Conservation (phyloP, 2,113 vertebrate genomes). For the Oceanites oceanicus region DNA sequence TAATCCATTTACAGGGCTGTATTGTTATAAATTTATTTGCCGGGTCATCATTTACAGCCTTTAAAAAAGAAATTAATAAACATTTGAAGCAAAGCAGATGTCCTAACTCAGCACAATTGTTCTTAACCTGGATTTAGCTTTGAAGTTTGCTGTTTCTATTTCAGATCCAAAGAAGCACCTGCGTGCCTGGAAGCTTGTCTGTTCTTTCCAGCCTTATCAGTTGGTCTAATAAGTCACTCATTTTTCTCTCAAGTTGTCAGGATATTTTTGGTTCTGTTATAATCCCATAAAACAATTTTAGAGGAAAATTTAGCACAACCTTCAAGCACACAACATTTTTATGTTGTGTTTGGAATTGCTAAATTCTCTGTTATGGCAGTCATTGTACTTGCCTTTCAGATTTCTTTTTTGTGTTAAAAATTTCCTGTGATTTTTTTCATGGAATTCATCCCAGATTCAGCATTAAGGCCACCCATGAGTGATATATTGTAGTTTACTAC, state of each 20-base stretch:
- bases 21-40: constrained; percentile 1
- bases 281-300: not conserved
- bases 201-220: not conserved
- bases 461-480: not conserved
- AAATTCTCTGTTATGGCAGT: not conserved
- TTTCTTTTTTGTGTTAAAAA: not conserved
- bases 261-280: not conserved
- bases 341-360: not conserved
- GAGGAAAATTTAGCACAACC: not conserved
- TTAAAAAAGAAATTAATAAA: not conserved
- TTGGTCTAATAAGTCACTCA: not conserved
- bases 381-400: not conserved
- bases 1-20: not conserved
- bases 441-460: not conserved
- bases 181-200: not conserved
- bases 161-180: not conserved
- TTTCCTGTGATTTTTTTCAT: not conserved
- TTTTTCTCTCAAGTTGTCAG: constrained; percentile 2
- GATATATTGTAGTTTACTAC: not conserved
- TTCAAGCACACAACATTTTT: not conserved
- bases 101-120: not conserved
- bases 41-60: not conserved
- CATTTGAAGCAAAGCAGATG: constrained; percentile 7
- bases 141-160: not conserved
- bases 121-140: not conserved